A percentile compares a stretch with the other conserved stretches of the same genome.
Evolutionary conservation across 1,140 invertebrate species (phyloP).

Genomic region (Ladona fulva): DNA sequence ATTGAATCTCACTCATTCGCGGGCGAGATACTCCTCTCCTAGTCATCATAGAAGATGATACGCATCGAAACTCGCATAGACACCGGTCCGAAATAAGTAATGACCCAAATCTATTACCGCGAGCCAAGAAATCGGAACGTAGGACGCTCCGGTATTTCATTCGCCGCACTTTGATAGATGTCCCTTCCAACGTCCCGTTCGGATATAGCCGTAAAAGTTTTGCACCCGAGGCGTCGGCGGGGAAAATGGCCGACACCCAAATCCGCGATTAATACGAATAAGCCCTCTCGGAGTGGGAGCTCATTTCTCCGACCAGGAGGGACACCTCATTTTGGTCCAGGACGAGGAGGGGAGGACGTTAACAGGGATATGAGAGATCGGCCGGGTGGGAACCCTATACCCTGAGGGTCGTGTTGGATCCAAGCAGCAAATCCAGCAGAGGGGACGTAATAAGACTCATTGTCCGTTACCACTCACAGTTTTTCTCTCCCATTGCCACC

Average conservation of each 20-base stretch:
- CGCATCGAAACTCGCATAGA: no score
- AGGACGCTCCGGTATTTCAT: no score
- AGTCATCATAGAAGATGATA: no score
- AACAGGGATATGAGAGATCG: background rate
- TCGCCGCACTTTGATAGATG: no score
- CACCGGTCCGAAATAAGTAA: no score
- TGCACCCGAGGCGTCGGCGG: background rate
- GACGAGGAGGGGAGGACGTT: background rate
- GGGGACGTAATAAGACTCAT: background rate
- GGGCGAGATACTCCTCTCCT: no score
- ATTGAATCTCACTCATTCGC: no score
- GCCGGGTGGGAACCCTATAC: background rate
- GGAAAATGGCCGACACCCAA: background rate
- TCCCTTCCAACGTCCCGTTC: background rate
- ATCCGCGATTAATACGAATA: slow-evolving; percentile 5
- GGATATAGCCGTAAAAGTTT: background rate
- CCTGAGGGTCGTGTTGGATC: no score
- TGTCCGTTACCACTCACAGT: background rate
- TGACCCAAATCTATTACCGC: no score
- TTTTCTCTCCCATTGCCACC: background rate
- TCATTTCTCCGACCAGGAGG: background rate
- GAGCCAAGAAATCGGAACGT: no score
- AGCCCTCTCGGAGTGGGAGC: background rate
- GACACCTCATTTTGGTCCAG: background rate
- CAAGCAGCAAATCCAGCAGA: no score